These are phyloP conservation scores for Terebella lapidaria DNA, from an alignment of 2,888 invertebrate species.

Conservation along the genomic window DNA sequence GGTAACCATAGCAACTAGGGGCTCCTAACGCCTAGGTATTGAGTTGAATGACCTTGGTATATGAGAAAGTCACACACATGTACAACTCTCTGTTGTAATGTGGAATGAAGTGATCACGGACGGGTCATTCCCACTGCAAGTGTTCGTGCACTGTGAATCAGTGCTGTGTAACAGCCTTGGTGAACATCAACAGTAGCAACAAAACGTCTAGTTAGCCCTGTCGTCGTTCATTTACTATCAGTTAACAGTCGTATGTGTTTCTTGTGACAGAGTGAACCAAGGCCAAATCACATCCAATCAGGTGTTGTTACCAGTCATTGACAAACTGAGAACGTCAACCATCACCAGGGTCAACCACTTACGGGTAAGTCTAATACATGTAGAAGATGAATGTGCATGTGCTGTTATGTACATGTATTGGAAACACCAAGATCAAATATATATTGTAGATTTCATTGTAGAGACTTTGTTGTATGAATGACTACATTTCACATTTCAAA, in stretches of 20 bases:
- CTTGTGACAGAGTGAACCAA: conserved; percentile 53
- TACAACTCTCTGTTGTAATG: too few relatives aligned
- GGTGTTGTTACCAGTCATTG: conserved; percentile 19
- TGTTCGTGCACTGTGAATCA: too few relatives aligned
- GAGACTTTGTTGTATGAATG: too few relatives aligned
- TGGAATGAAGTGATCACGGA: too few relatives aligned
- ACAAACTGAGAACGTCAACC: conserved; percentile 7
- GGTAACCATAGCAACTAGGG: conserved; percentile 26
- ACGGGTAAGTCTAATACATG: conserved; percentile 7
- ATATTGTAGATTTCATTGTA: background rate
- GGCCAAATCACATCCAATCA: conserved; percentile 69
- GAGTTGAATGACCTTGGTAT: background rate
- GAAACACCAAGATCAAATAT: background rate
- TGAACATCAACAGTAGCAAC: too few relatives aligned
- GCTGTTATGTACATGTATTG: background rate
- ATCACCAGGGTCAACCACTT: conserved; percentile 4
- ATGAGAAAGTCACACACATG: too few relatives aligned
- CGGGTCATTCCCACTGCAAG: too few relatives aligned
- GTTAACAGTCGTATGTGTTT: too few relatives aligned
- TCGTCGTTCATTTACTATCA: too few relatives aligned
- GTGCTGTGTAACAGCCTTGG: too few relatives aligned
- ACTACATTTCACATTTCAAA: too few relatives aligned
- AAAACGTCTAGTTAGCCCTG: too few relatives aligned
- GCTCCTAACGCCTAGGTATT: background rate
- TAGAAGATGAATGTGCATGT: background rate